Percentiles rank a stretch among this genome's conserved stretches.
Conservation (phyloP, 1,140 invertebrate species). For the Colletes gigas region DNA sequence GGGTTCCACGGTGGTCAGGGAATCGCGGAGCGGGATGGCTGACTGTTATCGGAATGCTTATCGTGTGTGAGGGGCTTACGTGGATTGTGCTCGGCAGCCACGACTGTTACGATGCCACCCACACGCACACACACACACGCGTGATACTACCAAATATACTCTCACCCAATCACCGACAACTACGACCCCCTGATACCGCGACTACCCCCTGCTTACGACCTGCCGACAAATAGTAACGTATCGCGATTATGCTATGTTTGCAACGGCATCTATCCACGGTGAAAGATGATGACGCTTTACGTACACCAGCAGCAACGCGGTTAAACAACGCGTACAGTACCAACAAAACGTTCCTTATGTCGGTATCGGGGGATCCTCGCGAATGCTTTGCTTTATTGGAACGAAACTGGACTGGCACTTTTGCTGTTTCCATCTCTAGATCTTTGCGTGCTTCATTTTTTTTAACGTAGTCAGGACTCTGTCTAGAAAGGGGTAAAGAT, state of each 20-base stretch:
- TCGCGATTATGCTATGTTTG: slow-evolving; percentile 75
- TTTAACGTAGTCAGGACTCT: too few species aligned
- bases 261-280: slow-evolving; percentile 58
- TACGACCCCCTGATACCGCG: slow-evolving; percentile 40
- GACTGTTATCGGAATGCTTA: slow-evolving; percentile 78
- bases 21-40: slow-evolving; percentile 50
- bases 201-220: slow-evolving; percentile 46
- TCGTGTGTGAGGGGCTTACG: slow-evolving; percentile 78
- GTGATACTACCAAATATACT: slow-evolving; percentile 54
- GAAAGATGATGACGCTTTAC: slow-evolving; percentile 64
- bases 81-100: slow-evolving; percentile 72
- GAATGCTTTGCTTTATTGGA: neutral
- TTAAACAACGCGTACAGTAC: neutral
- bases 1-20: slow-evolving; percentile 37
- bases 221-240: slow-evolving; percentile 78
- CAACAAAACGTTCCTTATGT: neutral
- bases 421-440: too few species aligned
- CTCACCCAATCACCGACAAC: slow-evolving; percentile 54
- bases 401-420: neutral
- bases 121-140: slow-evolving; percentile 34
- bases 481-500: too few species aligned
- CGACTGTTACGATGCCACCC: slow-evolving; percentile 47
- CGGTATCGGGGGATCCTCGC: neutral
- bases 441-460: too few species aligned
- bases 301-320: slow-evolving; percentile 20